A percentile compares a stretch with the other conserved stretches of the same genome.
Evolutionary conservation across 2,888 invertebrate genomes (phyloP).

Genomic region (Nemotelus pantherinus): DNA sequence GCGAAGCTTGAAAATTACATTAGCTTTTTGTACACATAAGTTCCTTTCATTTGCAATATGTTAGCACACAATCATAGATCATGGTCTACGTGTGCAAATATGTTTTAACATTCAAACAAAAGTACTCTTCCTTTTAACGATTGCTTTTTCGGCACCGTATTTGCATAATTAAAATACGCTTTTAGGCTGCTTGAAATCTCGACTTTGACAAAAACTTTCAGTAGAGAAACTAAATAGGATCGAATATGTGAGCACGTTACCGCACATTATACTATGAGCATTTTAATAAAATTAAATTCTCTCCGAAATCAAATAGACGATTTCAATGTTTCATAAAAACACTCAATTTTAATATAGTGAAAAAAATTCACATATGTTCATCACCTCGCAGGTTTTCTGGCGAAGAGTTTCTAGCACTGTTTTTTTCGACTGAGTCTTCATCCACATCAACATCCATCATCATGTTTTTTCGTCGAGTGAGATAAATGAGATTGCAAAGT

Average conservation of each 20-base stretch:
- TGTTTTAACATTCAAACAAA: no score
- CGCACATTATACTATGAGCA: conserved; percentile 50
- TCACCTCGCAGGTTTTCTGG: conserved; percentile 6
- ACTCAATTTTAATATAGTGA: conserved; percentile 21
- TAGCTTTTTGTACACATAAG: no score
- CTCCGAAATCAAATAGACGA: conserved; percentile 29
- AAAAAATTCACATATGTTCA: conserved; percentile 20
- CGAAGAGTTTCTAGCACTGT: conserved; percentile 13
- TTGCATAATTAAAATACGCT: background rate
- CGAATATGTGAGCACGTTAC: conserved; percentile 27
- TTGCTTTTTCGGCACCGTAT: no score
- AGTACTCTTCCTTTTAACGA: no score
- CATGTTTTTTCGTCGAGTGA: no score
- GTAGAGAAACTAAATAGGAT: background rate
- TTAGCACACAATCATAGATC: no score
- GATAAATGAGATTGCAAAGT: no score
- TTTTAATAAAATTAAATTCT: conserved; percentile 49
- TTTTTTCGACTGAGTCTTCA: background rate
- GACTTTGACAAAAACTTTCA: background rate
- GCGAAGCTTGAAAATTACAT: no score
- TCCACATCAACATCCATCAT: no score
- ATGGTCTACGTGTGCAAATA: no score
- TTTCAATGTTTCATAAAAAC: conserved; percentile 21
- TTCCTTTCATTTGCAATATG: no score
- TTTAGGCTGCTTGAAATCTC: background rate